Conservation (phyloP, 2,888 invertebrate genomes). For the Falcaria lacertinaria region DNA sequence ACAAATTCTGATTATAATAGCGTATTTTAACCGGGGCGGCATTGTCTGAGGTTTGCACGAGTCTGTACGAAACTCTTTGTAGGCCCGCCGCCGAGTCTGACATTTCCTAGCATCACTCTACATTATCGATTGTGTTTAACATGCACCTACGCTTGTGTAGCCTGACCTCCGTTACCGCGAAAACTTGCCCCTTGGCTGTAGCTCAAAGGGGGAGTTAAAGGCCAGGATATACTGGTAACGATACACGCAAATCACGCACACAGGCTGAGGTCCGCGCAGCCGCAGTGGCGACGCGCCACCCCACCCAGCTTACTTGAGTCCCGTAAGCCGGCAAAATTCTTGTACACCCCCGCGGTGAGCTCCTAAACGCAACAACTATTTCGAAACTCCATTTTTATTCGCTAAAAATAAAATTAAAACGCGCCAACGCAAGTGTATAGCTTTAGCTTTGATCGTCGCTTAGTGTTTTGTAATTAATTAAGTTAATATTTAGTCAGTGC, state of each 20-base stretch:
- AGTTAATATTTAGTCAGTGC: slow-evolving; percentile 17
- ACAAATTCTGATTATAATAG: too few species aligned
- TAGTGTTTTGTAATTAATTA: slow-evolving; percentile 41
- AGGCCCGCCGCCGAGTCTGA: slow-evolving; percentile 66
- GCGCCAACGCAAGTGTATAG: slow-evolving; percentile 36
- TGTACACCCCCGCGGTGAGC: slow-evolving; percentile 65
- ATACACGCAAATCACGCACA: slow-evolving; percentile 67
- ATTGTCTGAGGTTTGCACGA: slow-evolving; percentile 29
- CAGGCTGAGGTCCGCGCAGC: slow-evolving; percentile 56
- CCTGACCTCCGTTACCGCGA: slow-evolving; percentile 39
- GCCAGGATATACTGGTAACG: slow-evolving; percentile 36
- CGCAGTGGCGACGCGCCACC: slow-evolving; percentile 52
- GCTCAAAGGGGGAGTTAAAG: slow-evolving; percentile 36
- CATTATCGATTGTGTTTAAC: slow-evolving; percentile 76
- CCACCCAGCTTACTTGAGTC: slow-evolving; percentile 62
- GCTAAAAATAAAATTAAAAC: slow-evolving; percentile 30
- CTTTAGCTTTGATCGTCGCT: slow-evolving; percentile 53
- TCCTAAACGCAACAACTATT: slow-evolving; percentile 68
- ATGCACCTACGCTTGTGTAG: slow-evolving; percentile 35
- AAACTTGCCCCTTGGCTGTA: slow-evolving; percentile 27
- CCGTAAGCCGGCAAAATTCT: slow-evolving; percentile 70
- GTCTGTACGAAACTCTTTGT: slow-evolving; percentile 42
- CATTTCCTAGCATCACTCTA: slow-evolving; percentile 68
- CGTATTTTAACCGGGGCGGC: slow-evolving; percentile 1
- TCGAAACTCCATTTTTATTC: slow-evolving; percentile 36